Evolutionary conservation across 2,113 vertebrate species (phyloP), one percentile per base, ranked within the genome.

Genomic region (Pyxicephalus adspersus): DNA sequence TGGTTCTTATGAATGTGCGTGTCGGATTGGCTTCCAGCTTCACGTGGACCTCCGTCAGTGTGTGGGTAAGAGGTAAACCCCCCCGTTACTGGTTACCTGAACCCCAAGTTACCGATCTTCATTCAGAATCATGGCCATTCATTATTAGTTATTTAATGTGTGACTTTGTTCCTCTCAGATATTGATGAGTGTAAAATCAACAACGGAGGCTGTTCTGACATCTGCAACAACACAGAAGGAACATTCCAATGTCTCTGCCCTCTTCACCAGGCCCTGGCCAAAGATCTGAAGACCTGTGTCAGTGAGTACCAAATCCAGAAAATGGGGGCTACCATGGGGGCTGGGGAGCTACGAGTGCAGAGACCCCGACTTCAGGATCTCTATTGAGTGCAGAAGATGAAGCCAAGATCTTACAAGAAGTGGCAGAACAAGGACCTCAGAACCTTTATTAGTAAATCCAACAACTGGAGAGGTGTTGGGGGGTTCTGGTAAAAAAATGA

Each of bases 171-270:
- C 7, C 58, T 61, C 38, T 17, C 17, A 79, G 77, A 70, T 57
- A 87, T 94, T 17, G 89, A 94, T 31, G 93, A 94, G 86, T 94
- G 94, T 86, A 93, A 93, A 84, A 88, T 94, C 6, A 86, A 91
- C 84, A 92, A 88, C 0, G 92, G 92, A 0, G 90, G 89, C 70
- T 94, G 94, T 80, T 93, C 92, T 67, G 90, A 94, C 67, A 83
- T 71, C 58, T 94, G 94, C 85, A 89, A 78, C 76, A 94, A 94
- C 89, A 86, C 85, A 55, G 85, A 85, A 1, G 94, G 94, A 38
- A 90, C 91, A 72, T 87, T 88, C 67, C 9, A 34, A 1, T 94
- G 94, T 76, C 84, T 85, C 84, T 94, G 94, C 67, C 90, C 86
- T 5, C n/a, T 84, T 25, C 89, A 90, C 52, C 89, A 94, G 19